Conservation (phyloP, 2,888 invertebrate species). For the Argynnis bischoffii region DNA sequence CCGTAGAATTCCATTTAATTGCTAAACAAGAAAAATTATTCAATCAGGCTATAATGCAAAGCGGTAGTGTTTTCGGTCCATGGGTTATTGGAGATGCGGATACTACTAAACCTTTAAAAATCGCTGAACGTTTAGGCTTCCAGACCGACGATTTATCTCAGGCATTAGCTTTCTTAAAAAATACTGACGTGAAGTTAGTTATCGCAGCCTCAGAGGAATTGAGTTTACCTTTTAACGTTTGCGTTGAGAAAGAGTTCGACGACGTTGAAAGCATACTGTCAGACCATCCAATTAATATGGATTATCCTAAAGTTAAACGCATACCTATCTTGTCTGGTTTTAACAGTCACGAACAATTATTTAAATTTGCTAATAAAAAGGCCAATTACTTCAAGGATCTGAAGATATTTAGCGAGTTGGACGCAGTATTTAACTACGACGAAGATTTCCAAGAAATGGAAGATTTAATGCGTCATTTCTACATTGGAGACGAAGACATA, state of each 20-base stretch:
- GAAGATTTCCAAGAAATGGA: constrained; percentile 41
- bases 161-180: constrained; percentile 45
- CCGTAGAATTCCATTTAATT: constrained; percentile 46
- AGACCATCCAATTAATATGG: constrained; percentile 48
- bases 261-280: constrained; percentile 46
- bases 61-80: constrained; percentile 45
- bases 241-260: constrained; percentile 41
- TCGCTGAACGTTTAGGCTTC: constrained; percentile 49
- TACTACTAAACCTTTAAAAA: constrained; percentile 37
- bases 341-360: constrained; percentile 51
- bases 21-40: constrained; percentile 46
- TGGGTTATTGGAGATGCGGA: constrained; percentile 41
- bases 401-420: constrained; percentile 39
- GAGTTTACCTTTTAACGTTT: constrained; percentile 32
- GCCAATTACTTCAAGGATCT: constrained; percentile 38
- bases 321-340: constrained; percentile 59
- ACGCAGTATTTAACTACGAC: constrained; percentile 45
- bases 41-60: constrained; percentile 48
- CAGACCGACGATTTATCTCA: constrained; percentile 43
- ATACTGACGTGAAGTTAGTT: constrained; percentile 31
- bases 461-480: constrained; percentile 51
- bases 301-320: constrained; percentile 49
- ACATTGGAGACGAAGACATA: constrained; percentile 54
- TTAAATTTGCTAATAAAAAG: constrained; percentile 34
- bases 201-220: constrained; percentile 39